Conservation (phyloP, 2,888 invertebrate genomes). For the Magallana nippona region DNA sequence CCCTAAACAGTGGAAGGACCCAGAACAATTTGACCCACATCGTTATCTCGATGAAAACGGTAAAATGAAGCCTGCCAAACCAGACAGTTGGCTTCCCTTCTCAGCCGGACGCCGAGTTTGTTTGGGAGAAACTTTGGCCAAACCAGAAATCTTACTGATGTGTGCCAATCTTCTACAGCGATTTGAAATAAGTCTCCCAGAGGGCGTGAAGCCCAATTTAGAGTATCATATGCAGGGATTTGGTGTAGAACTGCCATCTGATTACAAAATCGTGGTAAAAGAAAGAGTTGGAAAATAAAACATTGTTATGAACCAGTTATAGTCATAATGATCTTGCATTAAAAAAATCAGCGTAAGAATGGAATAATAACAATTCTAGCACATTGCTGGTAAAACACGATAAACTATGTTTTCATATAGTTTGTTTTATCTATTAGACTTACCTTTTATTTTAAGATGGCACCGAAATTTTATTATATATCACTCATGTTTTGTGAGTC, state of each 20-base stretch:
- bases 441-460: too few species aligned
- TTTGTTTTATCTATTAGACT: too few species aligned
- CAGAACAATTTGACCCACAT: slow-evolving; percentile 67
- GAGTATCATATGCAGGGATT: slow-evolving; percentile 32
- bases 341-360: too few species aligned
- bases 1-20: slow-evolving; percentile 65
- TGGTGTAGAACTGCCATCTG: slow-evolving; percentile 36
- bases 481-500: too few species aligned
- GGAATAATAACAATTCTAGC: too few species aligned
- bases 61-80: slow-evolving; percentile 62
- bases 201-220: slow-evolving; percentile 51
- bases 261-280: slow-evolving; percentile 50
- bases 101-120: slow-evolving; percentile 71
- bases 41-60: slow-evolving; percentile 67
- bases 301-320: too few species aligned
- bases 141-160: slow-evolving; percentile 65
- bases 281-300: slow-evolving; percentile 30
- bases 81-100: slow-evolving; percentile 70
- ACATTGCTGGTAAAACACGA: too few species aligned
- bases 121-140: slow-evolving; percentile 70
- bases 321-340: too few species aligned
- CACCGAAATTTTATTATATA: too few species aligned
- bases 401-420: too few species aligned
- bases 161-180: slow-evolving; percentile 60
- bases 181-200: slow-evolving; percentile 56